These are phyloP conservation scores for Oophaga pumilio DNA, from an alignment of 2,113 vertebrate genomes.

Conservation along the genomic window DNA sequence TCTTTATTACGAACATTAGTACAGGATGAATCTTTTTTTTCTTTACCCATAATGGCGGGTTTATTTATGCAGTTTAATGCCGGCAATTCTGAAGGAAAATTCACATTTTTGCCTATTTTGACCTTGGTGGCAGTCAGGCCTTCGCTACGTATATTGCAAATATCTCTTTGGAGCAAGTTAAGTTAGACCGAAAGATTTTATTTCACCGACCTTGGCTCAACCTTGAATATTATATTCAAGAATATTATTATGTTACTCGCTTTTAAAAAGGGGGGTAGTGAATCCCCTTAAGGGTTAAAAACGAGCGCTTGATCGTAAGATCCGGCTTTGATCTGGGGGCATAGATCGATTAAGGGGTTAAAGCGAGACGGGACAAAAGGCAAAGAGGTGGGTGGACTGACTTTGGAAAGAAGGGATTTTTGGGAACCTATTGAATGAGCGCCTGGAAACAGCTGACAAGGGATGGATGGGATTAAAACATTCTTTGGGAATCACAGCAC, in stretches of 20 bases:
- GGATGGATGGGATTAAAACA: constrained; percentile 71
- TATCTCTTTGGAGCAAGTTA: neutral
- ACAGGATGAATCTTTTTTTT: neutral
- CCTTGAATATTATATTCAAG: constrained; percentile 35
- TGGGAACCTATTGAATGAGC: constrained; percentile 61
- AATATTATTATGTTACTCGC: neutral
- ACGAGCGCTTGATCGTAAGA: neutral
- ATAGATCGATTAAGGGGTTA: constrained; percentile 26
- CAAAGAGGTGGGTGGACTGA: constrained; percentile 11
- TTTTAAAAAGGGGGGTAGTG: neutral
- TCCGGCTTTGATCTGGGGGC: neutral
- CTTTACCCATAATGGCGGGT: neutral
- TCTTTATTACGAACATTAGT: constrained; percentile 13
- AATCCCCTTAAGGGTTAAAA: neutral
- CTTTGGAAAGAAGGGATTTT: constrained; percentile 47
- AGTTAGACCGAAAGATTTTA: neutral
- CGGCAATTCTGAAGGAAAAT: neutral
- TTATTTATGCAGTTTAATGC: neutral
- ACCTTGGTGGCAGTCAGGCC: neutral
- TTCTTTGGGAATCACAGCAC: constrained; percentile 54
- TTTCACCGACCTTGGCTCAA: constrained; percentile 35
- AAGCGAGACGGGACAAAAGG: constrained; percentile 17
- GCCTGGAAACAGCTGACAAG: constrained; percentile 73
- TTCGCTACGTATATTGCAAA: neutral
- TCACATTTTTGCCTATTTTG: neutral